Percentiles rank a stretch among this genome's conserved stretches.
phyloP scores from a whole-genome alignment of 1,140 invertebrate species.

The Bursaphelenchus mucronatus region DNA sequence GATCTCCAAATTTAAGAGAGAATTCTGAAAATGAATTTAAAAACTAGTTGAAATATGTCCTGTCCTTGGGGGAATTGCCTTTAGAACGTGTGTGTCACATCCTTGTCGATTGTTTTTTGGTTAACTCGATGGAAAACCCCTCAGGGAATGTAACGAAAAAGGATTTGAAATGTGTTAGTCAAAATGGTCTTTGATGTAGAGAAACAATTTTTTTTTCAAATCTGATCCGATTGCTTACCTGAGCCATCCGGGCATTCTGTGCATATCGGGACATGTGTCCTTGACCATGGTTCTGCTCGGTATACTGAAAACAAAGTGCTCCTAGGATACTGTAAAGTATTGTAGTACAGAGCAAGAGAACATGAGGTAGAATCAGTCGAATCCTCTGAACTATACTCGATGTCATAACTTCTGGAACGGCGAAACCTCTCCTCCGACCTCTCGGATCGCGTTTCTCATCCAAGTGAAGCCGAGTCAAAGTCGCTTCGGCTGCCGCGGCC shows the following conservation, averaged over 20 bases:
- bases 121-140: too few relatives aligned
- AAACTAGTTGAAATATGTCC: too few relatives aligned
- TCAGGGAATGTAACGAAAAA: background rate
- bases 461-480: background rate
- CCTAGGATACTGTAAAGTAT: slow-evolving; percentile 40
- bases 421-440: slow-evolving; percentile 1
- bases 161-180: background rate
- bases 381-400: slow-evolving; percentile 28
- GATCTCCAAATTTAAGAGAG: slow-evolving; percentile 4
- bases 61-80: too few relatives aligned
- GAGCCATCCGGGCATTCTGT: slow-evolving; percentile 33
- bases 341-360: slow-evolving; percentile 35
- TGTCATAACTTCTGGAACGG: slow-evolving; percentile 10
- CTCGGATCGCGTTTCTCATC: slow-evolving; percentile 4
- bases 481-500: slow-evolving; percentile 13
- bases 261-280: slow-evolving; percentile 32
- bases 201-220: background rate
- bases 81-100: too few relatives aligned
- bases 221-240: slow-evolving; percentile 22
- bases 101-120: too few relatives aligned
- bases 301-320: slow-evolving; percentile 26
- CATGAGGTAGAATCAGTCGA: slow-evolving; percentile 35
- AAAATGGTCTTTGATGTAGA: background rate
- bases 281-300: slow-evolving; percentile 20
- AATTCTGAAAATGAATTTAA: slow-evolving; percentile 1